These are phyloP conservation scores for Zaprionus vittiger DNA, from an alignment of 1,140 invertebrate genomes.

Conservation along the genomic window DNA sequence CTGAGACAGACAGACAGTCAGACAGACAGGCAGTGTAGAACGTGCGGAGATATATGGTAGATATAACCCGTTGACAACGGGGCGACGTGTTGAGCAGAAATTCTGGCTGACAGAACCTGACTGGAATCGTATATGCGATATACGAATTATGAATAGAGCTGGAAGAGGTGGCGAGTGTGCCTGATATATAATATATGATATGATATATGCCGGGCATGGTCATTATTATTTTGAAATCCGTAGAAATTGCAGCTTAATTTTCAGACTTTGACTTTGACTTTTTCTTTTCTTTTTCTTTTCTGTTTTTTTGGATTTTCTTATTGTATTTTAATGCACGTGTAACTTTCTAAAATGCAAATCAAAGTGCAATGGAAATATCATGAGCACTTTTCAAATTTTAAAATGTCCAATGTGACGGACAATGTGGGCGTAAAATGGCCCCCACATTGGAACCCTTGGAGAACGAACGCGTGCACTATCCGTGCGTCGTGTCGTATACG, in stretches of 20 bases:
- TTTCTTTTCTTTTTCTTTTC: conserved; percentile 30
- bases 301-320: conserved; percentile 38
- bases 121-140: conserved; percentile 68
- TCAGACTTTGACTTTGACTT: conserved; percentile 46
- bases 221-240: conserved; percentile 29
- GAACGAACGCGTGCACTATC: conserved; percentile 27
- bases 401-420: conserved; percentile 45
- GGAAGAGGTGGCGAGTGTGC: not conserved
- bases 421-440: conserved; percentile 59
- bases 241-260: conserved; percentile 44
- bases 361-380: conserved; percentile 74
- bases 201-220: conserved; percentile 9
- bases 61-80: conserved; percentile 51
- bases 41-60: conserved; percentile 58
- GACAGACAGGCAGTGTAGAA: conserved; percentile 31
- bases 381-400: conserved; percentile 71
- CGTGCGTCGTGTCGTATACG: conserved; percentile 65
- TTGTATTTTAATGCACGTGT: conserved; percentile 67
- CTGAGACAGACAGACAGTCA: not conserved
- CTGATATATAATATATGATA: not conserved
- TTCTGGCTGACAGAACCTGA: conserved; percentile 61
- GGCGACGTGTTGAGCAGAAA: conserved; percentile 58
- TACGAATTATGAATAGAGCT: conserved; percentile 70
- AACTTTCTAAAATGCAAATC: conserved; percentile 81
- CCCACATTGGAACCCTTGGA: conserved; percentile 5